Conservation (phyloP, 2,113 vertebrate species). For the Heterocephalus glaber region DNA sequence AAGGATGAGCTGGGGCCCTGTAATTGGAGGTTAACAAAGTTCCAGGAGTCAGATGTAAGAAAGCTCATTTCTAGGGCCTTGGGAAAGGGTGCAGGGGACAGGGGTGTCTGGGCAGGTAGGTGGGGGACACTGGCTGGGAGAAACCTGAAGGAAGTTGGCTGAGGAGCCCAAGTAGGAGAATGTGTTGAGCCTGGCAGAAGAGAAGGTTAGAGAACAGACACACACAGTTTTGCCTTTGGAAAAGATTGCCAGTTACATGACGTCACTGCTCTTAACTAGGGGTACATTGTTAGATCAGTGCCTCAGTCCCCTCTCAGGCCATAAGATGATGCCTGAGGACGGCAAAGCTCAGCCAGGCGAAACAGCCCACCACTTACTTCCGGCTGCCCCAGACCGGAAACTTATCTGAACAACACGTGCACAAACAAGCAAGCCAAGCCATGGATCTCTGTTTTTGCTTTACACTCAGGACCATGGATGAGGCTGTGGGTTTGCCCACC, state of each 20-base stretch:
- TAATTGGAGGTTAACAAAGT: neutral
- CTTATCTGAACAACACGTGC: neutral
- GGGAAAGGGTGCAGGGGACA: too few species aligned
- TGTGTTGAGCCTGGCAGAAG: fast-evolving
- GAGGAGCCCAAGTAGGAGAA: too few species aligned
- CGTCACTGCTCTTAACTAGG: neutral
- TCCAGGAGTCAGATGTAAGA: neutral
- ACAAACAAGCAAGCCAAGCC: neutral
- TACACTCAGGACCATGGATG: neutral
- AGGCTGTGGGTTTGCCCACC: neutral
- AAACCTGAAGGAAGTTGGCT: fast-evolving
- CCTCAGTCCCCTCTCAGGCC: neutral
- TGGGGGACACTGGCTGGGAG: neutral
- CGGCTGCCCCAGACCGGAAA: neutral
- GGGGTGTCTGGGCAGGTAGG: too few species aligned
- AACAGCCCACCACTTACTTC: neutral
- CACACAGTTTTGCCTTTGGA: neutral
- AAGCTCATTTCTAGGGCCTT: too few species aligned
- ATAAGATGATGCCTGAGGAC: neutral
- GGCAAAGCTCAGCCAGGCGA: neutral
- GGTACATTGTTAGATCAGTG: too few species aligned
- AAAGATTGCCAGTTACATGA: too few species aligned
- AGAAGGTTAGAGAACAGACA: too few species aligned
- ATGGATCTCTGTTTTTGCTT: too few species aligned
- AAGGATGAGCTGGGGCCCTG: neutral